Evolutionary conservation across 2,888 invertebrate species (phyloP), one percentile per base, ranked within the genome.

Genomic region (Dasysyrphus albostriatus): DNA sequence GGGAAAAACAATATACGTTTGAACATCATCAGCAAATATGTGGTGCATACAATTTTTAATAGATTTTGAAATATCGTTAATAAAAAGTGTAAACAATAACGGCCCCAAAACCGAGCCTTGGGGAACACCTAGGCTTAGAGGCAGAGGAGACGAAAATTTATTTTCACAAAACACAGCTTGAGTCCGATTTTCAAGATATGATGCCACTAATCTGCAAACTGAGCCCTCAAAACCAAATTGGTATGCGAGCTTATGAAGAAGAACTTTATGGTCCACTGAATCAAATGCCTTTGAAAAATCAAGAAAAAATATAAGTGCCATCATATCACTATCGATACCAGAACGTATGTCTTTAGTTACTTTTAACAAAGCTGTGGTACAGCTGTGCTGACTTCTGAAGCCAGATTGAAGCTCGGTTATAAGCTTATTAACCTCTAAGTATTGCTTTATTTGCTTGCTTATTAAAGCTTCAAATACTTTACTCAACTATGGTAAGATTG

Each of bases 61-160:
- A 10, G 9, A 24, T 3, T 51, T 51, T 32, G 47, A 14, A 16
- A 69, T 67, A 19, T 67, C 37, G 16, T 51, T 67, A 24, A 51
- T 67, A 37, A 67, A 67, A 5, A 67, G 51, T 67, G 37, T 37
- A n/a, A 49, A 51, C 37, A 51, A 32, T 8, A 67, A 34, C 8
- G 51, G 67, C 34, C 69, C 69, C 16, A 51, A 24, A 14, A 69
- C 67, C 19, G 51, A 67, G 9, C 67, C 61, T 29, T 56, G 29
- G 7, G 56, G 42, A 24, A 44, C n/a, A 44, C 44, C 44, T 14
- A 42, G 42, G 14, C 10, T 4, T 42, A 44, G 24, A 29, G 19
- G 29, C 24, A 47, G 24, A 24, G 24, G 14, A 24, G 47, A 19
- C 14, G 44, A 63, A 44, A 7, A 24, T 61, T 32, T 61, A 44